Evolutionary conservation across 2,888 invertebrate species (phyloP).

Genomic region (Silvanus unidentatus): DNA sequence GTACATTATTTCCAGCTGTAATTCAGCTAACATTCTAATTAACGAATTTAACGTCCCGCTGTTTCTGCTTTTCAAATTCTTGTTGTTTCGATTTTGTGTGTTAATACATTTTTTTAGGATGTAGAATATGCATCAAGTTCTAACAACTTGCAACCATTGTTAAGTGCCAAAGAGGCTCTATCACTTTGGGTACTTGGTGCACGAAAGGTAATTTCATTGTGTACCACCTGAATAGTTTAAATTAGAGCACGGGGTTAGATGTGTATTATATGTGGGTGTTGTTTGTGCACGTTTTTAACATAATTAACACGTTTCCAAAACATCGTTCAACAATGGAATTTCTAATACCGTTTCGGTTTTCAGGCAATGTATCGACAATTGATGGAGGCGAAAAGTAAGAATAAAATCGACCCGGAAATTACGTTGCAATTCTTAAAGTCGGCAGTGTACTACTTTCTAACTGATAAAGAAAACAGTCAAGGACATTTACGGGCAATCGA

Average conservation of each 20-base stretch:
- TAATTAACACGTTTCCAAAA: no score
- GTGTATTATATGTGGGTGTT: no score
- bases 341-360: no score
- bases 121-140: slow-evolving; percentile 60
- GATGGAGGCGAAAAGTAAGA: slow-evolving; percentile 69
- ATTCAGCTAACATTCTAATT: slow-evolving; percentile 26
- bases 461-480: slow-evolving; percentile 82
- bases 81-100: slow-evolving; percentile 2
- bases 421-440: slow-evolving; percentile 89
- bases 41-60: background rate
- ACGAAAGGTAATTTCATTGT: slow-evolving; percentile 65
- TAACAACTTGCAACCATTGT: slow-evolving; percentile 73
- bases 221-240: background rate
- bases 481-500: slow-evolving; percentile 87
- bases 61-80: no score
- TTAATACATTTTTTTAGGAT: slow-evolving; percentile 53
- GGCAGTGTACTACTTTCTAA: slow-evolving; percentile 86
- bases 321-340: no score
- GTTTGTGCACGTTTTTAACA: slow-evolving; percentile 2
- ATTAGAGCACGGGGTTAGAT: background rate
- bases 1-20: slow-evolving; percentile 45
- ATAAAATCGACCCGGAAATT: slow-evolving; percentile 80
- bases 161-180: slow-evolving; percentile 90
- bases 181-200: slow-evolving; percentile 90
- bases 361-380: slow-evolving; percentile 84